Base-by-base conservation (phyloP, 2,888 invertebrate genomes). In the Agrotis exclamationis region DNA sequence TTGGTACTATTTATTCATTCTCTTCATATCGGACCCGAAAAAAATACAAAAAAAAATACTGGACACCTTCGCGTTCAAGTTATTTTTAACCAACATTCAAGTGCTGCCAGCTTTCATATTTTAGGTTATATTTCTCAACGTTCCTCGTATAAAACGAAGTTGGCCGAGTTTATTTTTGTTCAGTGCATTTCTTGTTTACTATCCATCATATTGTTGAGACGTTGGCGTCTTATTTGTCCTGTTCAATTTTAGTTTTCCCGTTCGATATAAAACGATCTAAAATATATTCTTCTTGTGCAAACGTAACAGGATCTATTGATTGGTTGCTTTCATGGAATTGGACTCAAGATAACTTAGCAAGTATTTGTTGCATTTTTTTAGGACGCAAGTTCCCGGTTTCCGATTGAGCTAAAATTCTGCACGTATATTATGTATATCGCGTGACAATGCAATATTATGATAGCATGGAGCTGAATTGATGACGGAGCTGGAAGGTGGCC, bases 191-290 rank as follows among this genome's bases (percentile, higher is more conserved):
- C 92, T 92, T 93, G 91, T 94, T 93, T 92, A 90, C 92, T 89
- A 92, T 93, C 92, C 91, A 92, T 93, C 93, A 93, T 93, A 92
- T 91, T 91, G 91, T 92, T 91, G 89, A 90, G 88, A 88, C 86
- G 85, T 86, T 83, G 76, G 81, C 85, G 84, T 91, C 85, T 85
- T 91, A 89, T 90, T 92, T 91, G 90, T 88, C 87, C 86, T 76
- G 88, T 90, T 91, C 88, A 90, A 90, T 91, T 91, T 90, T 89
- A 90, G 88, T 88, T 91, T 84, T 82, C 75, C 70, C 73, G 78
- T 87, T 86, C 84, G 64, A 87, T 86, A 85, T 88, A 86, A 85
- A 86, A 79, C 60, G 59, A 76, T 82, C 66, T 69, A 70, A 78
- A 83, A 73, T 74, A 66, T 76, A 77, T 82, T 68, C 54, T 74